Conservation (phyloP, 2,797 vertebrate species). For the Falco rusticolus region DNA sequence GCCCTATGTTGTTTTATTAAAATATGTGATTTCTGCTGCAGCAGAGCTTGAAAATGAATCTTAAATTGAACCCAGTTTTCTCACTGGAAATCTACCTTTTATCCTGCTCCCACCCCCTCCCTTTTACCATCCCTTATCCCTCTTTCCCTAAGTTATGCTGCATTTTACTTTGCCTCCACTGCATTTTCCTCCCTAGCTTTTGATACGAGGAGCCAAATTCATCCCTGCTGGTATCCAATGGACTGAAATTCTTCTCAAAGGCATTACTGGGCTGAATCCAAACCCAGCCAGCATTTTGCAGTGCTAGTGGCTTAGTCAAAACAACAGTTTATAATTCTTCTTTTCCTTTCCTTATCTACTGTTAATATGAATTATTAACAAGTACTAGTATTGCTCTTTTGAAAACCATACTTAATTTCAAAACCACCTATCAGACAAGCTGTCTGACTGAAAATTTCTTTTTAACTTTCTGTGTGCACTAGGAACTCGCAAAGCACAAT, state of each 20-base stretch:
- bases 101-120: neutral
- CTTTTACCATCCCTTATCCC: slow-evolving; percentile 8
- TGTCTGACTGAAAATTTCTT: slow-evolving; percentile 16
- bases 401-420: slow-evolving; percentile 30
- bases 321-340: slow-evolving; percentile 30
- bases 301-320: slow-evolving; percentile 48
- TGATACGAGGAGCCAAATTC: slow-evolving; percentile 20
- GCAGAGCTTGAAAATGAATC: slow-evolving; percentile 38
- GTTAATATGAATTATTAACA: slow-evolving; percentile 50
- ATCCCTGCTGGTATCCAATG: slow-evolving; percentile 39
- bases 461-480: neutral
- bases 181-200: slow-evolving; percentile 14
- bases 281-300: slow-evolving; percentile 39
- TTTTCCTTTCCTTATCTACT: neutral
- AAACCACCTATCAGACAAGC: slow-evolving; percentile 21
- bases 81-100: slow-evolving; percentile 12
- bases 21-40: slow-evolving; percentile 4
- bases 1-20: slow-evolving; percentile 10
- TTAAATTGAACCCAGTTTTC: neutral
- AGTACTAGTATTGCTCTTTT: slow-evolving; percentile 7
- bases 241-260: slow-evolving; percentile 28
- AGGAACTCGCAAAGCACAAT: neutral
- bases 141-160: slow-evolving; percentile 21
- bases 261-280: slow-evolving; percentile 28
- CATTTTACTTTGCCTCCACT: slow-evolving; percentile 37